Base-by-base conservation (phyloP, 1,140 invertebrate species). In the Listronotus oregonensis region DNA sequence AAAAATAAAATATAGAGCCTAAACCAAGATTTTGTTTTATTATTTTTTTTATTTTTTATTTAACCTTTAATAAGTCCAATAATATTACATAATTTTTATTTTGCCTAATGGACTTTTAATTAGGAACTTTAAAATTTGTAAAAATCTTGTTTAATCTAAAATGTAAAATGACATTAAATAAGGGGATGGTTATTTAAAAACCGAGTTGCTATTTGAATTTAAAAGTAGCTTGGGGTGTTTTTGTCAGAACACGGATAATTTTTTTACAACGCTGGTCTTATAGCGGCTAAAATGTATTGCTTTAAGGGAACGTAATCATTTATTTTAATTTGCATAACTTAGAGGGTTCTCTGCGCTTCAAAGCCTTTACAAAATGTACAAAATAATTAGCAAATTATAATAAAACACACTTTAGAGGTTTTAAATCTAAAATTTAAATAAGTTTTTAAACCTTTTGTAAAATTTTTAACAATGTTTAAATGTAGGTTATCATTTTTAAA, bases 161-260 rank as follows among this genome's bases (percentile, higher is more conserved):
- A 18, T 8, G 49, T 14, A 32, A 11, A 51, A 51, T 51, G 18
- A 51, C 27, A 32, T 51, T 12, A 51, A 51, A 51, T 51, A 21
- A 51, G 10, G 31, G 12, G 21, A 37, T 31, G n/a, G 27, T 51
- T 51, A 51, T 51, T 51, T 51, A 31, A 51, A 49, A 51, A 51
- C 27, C 21, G 18, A 31, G 18, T 51, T 37, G 11, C 49, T 51
- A 51, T 51, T 51, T 51, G 49, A 51, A 51, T 51, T 51, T 51
- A 51, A 21, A 51, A 51, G n/a, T 51, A 51, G n/a, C 18, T 31
- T 32, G 14, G 49, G 49, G 49, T 51, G 17, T 32, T 51, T 51
- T 51, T 27, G 18, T 14, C 49, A 32, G 27, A 32, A 32, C 27
- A 27, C 27, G 27, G 47, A 50, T 21, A 21, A 31, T 51, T 51